phyloP scores from a whole-genome alignment of 2,797 vertebrate genomes.

The Spizella passerina region DNA sequence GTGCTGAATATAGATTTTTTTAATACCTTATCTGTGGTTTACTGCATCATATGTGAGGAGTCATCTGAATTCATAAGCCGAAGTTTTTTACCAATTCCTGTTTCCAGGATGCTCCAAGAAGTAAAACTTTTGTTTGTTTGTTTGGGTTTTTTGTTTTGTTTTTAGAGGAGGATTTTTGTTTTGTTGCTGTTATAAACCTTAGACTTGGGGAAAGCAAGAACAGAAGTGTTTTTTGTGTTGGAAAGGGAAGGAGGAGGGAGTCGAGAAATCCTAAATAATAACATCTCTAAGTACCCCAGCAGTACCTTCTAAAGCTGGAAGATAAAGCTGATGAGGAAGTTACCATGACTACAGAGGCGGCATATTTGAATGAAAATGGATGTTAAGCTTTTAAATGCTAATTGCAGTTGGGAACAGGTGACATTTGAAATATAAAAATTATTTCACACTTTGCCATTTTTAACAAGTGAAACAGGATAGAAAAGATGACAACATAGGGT shows the following conservation, averaged over 20 bases:
- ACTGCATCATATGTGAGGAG: neutral
- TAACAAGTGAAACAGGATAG: neutral
- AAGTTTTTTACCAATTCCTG: neutral
- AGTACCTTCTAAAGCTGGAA: slow-evolving; percentile 61
- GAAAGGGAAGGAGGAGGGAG: neutral
- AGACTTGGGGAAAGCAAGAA: neutral
- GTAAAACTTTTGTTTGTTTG: neutral
- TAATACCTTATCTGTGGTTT: neutral
- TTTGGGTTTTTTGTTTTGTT: neutral
- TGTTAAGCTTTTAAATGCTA: slow-evolving; percentile 71
- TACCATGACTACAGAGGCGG: slow-evolving; percentile 73
- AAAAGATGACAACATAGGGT: neutral
- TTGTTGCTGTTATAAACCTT: neutral
- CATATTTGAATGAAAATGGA: slow-evolving; percentile 74
- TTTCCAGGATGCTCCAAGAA: neutral
- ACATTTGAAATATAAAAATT: slow-evolving; percentile 35
- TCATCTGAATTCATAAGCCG: neutral
- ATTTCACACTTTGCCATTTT: neutral
- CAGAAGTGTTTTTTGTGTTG: neutral
- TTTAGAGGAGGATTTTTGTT: neutral
- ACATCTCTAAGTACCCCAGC: neutral
- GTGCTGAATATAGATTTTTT: neutral
- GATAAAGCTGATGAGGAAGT: slow-evolving; percentile 28
- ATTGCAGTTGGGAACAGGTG: slow-evolving; percentile 53
- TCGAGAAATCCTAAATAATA: slow-evolving; percentile 6